Base-by-base conservation (phyloP, 2,797 vertebrate genomes). In the Avahi laniger region DNA sequence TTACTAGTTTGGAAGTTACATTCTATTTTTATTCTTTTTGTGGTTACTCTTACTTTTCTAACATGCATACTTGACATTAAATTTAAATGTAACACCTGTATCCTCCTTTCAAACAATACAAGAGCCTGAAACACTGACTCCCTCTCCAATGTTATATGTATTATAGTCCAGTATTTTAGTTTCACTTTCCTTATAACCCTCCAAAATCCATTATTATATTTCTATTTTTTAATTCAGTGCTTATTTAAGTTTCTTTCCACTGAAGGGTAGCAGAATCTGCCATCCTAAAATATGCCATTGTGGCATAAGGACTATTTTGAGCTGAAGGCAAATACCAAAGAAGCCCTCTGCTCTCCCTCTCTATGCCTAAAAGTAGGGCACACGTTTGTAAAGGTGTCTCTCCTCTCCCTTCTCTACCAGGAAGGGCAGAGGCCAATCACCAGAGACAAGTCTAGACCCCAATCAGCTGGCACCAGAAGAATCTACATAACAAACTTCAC, bases 271-370 rank as follows among this genome's bases (percentile, higher is more conserved):
- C 26, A 72, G n/a, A 84, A 38, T 72, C 75, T 22, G 38, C 24
- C 38, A 30, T 18, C 50, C 22, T 8, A 30, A 65, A 91, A 54
- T 46, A 80, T 5, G 15, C 13, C 41, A 59, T 67, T 82, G 67
- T 67, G 75, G n/a, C 54, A 82, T 72, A 82, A 91, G 17, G 15
- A 73, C n/a, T 88, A 84, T 90, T 97, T 61, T 79, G 63, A 92
- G 67, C 35, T 63, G 5, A 59, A 73, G 43, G 35, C 13, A 82
- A 79, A 12, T 43, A 41, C 7, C 26, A 72, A 72, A 72, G 43
- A 20, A 84, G 43, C 48, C 93, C 73, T 88, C 20, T 78, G 13
- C 22, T 9, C 20, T 48, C 17, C 2, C 38, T 65, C 61, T 5
- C 5, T 7, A 12, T 93, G 57, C 41, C 50, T 94, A 83, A 89